Evolutionary conservation across 2,888 invertebrate genomes (phyloP), one percentile per base, ranked within the genome.

Genomic region (Agelastica alni): DNA sequence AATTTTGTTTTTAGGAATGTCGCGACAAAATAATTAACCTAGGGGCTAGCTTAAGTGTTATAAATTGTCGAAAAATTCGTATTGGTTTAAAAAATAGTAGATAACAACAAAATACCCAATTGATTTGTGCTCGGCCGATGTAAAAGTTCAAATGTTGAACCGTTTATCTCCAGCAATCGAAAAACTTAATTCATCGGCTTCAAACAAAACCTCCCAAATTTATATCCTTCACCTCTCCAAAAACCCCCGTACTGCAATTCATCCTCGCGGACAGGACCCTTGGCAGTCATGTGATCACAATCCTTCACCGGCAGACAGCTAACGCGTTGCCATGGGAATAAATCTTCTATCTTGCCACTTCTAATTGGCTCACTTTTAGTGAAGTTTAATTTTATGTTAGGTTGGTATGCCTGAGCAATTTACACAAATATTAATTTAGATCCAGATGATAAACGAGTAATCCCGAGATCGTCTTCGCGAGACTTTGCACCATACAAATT

Each of bases 281-380:
- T 62, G 65, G 66, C 69, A 63, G 67, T 71, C 73, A 73, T 71
- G 71, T 70, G 72, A 74, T 72, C 72, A 69, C 75, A 73, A 76
- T 77, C 72, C 75, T 72, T 77, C 77, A 77, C 75, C 58, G 62
- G 59, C 69, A 70, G 75, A 76, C 76, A 75, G 72, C 70, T 68
- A 70, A 71, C 71, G 72, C 76, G 77, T 77, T 77, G 75, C 77
- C 70, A 75, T 74, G 77, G 75, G 65, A 72, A 77, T 77, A 77
- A 77, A 77, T 77, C 77, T 75, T 70, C 73, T 69, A 73, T 75
- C 75, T 75, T 76, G 74, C 74, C 74, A 74, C 75, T 73, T 75
- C 75, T 77, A 77, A 77, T 77, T 77, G 76, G 76, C 74, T 75
- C 73, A 74, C 76, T 75, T 75, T 74, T 72, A 70, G 70, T 64